Percentiles rank a stretch among this genome's conserved stretches.
Evolutionary conservation across 1,140 invertebrate genomes (phyloP).

Genomic region (Periplaneta americana): DNA sequence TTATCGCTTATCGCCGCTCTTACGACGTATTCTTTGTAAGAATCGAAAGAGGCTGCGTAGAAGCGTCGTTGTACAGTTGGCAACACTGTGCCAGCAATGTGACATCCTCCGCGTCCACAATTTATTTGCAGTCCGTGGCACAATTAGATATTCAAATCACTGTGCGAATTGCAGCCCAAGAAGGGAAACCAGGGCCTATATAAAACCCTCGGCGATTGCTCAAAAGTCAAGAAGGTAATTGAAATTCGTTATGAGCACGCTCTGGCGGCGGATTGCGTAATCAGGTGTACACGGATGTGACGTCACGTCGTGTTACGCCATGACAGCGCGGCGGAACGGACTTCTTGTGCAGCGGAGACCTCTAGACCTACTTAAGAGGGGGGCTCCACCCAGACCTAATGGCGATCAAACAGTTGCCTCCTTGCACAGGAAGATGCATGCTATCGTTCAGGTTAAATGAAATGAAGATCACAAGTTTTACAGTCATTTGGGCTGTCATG

Average conservation of each 20-base stretch:
- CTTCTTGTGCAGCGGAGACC: background rate
- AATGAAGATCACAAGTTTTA: no score
- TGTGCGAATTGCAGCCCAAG: background rate
- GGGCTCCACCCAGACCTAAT: background rate
- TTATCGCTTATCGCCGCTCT: no score
- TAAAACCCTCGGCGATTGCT: background rate
- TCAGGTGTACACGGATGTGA: background rate
- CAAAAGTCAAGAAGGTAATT: background rate
- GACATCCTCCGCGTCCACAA: background rate
- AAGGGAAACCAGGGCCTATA: background rate
- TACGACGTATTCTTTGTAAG: no score
- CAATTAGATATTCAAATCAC: background rate
- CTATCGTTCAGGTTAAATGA: no score
- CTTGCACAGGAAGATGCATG: background rate
- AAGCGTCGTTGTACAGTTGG: no score
- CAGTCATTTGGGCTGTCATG: no score
- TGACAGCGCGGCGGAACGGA: background rate
- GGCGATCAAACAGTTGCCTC: background rate
- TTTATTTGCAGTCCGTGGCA: background rate
- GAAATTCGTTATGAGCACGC: background rate
- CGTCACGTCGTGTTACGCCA: background rate
- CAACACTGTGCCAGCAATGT: background rate
- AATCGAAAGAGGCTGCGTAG: no score
- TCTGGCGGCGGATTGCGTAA: background rate
- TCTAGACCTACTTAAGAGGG: background rate